phyloP scores from a whole-genome alignment of 2,113 vertebrate species.

The Electrona antarctica region DNA sequence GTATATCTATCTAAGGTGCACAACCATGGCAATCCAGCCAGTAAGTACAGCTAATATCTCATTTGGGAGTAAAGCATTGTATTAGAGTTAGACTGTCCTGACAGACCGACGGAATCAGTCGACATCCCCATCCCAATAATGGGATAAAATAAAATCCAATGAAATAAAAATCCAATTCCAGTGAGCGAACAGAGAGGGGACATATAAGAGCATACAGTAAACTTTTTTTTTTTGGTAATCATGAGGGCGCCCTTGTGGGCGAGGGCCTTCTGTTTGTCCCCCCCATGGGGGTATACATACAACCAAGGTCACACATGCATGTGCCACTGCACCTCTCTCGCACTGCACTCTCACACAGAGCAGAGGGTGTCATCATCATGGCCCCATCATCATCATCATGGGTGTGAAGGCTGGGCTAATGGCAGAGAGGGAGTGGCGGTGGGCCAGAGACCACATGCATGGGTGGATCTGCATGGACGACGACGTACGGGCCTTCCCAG shows the following conservation, averaged over 20 bases:
- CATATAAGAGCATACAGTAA: background rate
- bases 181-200: slow-evolving; percentile 11
- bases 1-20: no score
- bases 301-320: slow-evolving; percentile 46
- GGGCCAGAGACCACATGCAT: slow-evolving; percentile 42
- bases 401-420: slow-evolving; percentile 9
- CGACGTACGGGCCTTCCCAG: slow-evolving; percentile 30
- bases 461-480: slow-evolving; percentile 28
- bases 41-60: no score
- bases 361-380: slow-evolving; percentile 7
- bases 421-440: slow-evolving; percentile 22
- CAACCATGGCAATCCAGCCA: no score
- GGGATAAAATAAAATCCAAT: slow-evolving; percentile 7
- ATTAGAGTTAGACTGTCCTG: no score
- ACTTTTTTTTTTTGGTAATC: slow-evolving; percentile 22
- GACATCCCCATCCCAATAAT: no score
- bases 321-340: slow-evolving; percentile 6
- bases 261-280: slow-evolving; percentile 41
- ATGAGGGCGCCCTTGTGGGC: slow-evolving; percentile 32
- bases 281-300: background rate
- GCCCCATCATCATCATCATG: slow-evolving; percentile 4
- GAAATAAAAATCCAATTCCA: slow-evolving; percentile 17
- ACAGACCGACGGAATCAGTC: no score
- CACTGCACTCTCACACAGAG: slow-evolving; percentile 23
- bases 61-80: no score